Evolutionary conservation across 2,113 vertebrate species (phyloP).

Genomic region (Baryphthengus martii): DNA sequence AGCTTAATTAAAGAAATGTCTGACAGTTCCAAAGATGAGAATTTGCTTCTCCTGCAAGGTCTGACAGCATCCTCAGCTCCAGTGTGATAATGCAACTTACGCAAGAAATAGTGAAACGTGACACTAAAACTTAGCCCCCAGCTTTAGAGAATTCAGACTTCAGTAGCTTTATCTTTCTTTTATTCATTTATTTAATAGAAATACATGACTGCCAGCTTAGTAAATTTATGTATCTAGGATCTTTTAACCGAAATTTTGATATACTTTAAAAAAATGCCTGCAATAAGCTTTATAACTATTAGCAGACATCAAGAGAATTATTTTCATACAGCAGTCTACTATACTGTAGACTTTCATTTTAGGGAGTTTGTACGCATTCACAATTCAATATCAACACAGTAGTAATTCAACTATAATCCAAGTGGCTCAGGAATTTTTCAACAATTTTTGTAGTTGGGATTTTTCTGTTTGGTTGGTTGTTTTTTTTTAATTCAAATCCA

Average conservation of each 20-base stretch:
- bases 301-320: neutral
- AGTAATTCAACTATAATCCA: neutral
- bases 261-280: neutral
- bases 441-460: neutral
- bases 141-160: neutral
- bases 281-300: neutral
- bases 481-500: neutral
- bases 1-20: slow-evolving; percentile 44
- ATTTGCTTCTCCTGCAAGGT: neutral
- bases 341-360: neutral
- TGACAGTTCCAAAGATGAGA: slow-evolving; percentile 43
- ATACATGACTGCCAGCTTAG: neutral
- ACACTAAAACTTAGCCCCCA: neutral
- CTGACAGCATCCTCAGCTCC: slow-evolving; percentile 25
- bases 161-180: neutral
- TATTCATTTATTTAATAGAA: slow-evolving; percentile 7
- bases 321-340: neutral
- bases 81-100: neutral
- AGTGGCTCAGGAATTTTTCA: neutral
- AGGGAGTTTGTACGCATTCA: neutral
- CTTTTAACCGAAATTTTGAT: neutral
- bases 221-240: neutral
- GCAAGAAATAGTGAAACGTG: neutral
- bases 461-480: neutral
- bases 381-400: neutral